phyloP scores from a whole-genome alignment of 2,113 vertebrate species.

The Psettodes erumei region DNA sequence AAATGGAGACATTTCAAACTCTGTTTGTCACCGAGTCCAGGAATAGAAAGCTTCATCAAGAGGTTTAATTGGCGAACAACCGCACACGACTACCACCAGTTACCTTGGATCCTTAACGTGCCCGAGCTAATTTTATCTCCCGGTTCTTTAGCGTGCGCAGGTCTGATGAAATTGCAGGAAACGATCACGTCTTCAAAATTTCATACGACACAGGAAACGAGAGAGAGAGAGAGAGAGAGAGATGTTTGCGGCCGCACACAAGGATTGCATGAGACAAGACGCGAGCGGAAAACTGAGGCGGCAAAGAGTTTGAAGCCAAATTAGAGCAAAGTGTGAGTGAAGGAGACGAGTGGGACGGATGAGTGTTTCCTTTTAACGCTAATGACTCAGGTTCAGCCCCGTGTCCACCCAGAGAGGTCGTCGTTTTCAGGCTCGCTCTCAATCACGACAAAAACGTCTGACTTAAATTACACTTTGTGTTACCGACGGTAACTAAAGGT shows the following conservation, averaged over 20 bases:
- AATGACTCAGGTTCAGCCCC: constrained; percentile 17
- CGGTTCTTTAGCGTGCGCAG: constrained; percentile 40
- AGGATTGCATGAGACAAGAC: constrained; percentile 22
- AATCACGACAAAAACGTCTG: background rate
- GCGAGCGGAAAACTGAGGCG: background rate
- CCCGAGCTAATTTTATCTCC: constrained; percentile 62
- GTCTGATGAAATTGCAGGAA: constrained; percentile 75
- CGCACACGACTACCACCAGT: constrained; percentile 60
- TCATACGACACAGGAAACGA: constrained; percentile 60
- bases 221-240: no score
- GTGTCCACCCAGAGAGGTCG: background rate
- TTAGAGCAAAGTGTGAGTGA: constrained; percentile 15
- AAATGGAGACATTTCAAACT: constrained; percentile 31
- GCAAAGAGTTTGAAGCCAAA: constrained; percentile 9
- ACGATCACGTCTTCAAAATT: constrained; percentile 46
- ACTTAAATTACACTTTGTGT: background rate
- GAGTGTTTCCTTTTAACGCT: constrained; percentile 33
- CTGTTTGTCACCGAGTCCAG: constrained; percentile 58
- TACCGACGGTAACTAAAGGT: background rate
- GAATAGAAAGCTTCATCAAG: constrained; percentile 69
- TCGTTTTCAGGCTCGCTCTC: background rate
- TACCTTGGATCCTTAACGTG: constrained; percentile 55
- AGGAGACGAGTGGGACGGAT: constrained; percentile 25
- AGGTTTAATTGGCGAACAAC: constrained; percentile 70
- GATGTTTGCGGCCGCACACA: constrained; percentile 48